Evolutionary conservation across 1,140 invertebrate species (phyloP), one percentile per base, ranked within the genome.

Genomic region (Saxidomus purpurata): DNA sequence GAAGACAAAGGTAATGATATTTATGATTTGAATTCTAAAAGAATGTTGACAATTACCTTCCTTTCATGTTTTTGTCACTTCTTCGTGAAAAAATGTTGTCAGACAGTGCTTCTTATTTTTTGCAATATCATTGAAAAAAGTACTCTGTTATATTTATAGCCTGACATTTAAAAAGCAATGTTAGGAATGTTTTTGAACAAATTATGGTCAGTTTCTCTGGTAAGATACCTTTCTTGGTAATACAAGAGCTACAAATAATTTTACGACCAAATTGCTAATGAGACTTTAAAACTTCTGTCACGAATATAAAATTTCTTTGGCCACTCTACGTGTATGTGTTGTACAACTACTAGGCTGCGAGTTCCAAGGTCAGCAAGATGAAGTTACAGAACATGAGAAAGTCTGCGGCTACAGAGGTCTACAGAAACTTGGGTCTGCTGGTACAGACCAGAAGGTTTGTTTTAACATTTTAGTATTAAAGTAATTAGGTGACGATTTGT

Each of bases 361-460:
- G 67, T 93, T 92, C 90, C 63, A 59, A 25, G 92, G 93, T 6
- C 67, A 52, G 34, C 61, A 52, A 34, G 89, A 86, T 28, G 87
- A 90, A 61, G 87, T 92, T 13, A 25, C 11, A 40, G 76, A 90
- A 13, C 93, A 94, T 90, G 31, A 74, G 36, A 83, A 84, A 19
- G 59, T 59, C 0, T 92, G 92, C 91, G 89, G 88, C 15, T 93
- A 91, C 83, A 86, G 92, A 52, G 87, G 87, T 28, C 63, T 92
- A 31, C 87, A 88, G 25, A 87, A 74, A 19, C 74, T 47, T 69
- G 28, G 69, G 19, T 40, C 43, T 55, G 90, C 90, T 77, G 22
- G 31, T 79, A 79, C 89, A 13, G 79, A 90, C 36, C 55, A 90
- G 52, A 89, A 90, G 87, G 92, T 93, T 47, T n/a, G 59, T 34